Evolutionary conservation across 2,797 vertebrate genomes (phyloP).

Genomic region (Notoglanidium macrostoma): DNA sequence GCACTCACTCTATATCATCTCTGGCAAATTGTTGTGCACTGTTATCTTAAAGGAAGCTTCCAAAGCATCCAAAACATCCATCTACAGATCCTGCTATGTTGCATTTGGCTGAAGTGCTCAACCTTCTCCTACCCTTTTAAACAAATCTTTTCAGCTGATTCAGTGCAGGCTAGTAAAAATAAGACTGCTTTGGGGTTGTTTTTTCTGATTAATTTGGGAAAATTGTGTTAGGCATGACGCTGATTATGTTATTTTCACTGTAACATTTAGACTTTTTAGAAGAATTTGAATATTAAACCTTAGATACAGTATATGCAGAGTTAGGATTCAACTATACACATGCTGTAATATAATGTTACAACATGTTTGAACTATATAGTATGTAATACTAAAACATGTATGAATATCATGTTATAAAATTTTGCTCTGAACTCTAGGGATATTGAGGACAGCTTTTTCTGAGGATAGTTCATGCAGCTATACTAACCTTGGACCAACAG

Average conservation of each 20-base stretch:
- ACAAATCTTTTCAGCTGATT: slow-evolving; percentile 31
- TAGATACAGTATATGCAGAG: neutral
- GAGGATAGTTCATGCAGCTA: neutral
- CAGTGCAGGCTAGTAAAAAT: slow-evolving; percentile 57
- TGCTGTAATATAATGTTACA: neutral
- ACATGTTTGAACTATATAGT: neutral
- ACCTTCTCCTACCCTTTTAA: slow-evolving; percentile 34
- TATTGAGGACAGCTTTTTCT: neutral
- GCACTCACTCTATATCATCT: neutral
- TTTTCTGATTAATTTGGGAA: slow-evolving; percentile 17
- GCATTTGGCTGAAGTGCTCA: slow-evolving; percentile 58
- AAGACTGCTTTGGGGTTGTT: slow-evolving; percentile 35
- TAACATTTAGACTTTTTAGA: neutral
- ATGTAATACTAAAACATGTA: too few species aligned
- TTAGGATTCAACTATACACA: neutral
- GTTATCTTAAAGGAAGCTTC: slow-evolving; percentile 53
- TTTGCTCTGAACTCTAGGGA: too few species aligned
- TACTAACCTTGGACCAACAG: slow-evolving; percentile 29
- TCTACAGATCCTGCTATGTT: slow-evolving; percentile 61
- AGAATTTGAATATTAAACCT: neutral
- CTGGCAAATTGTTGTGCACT: slow-evolving; percentile 32
- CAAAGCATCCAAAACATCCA: slow-evolving; percentile 57
- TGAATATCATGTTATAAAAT: too few species aligned
- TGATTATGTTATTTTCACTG: neutral
- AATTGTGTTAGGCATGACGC: neutral